These are phyloP conservation scores for Aplysina aerophoba DNA, from an alignment of 37 sponge, comb jelly and placozoan species.

Conservation along the genomic window DNA sequence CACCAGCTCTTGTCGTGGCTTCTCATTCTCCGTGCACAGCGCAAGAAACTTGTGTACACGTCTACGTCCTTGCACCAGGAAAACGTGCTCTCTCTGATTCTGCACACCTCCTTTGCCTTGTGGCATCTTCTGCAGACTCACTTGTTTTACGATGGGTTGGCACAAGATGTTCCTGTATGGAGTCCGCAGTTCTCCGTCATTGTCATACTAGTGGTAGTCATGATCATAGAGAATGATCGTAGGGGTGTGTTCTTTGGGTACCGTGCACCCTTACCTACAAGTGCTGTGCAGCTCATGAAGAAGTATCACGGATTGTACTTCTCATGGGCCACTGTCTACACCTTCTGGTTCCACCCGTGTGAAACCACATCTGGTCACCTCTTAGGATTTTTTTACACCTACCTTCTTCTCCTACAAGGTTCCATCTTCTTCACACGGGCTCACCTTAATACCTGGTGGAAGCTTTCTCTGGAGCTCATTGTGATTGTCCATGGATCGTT, in stretches of 20 bases:
- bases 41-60: neutral
- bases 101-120: conserved; percentile 18
- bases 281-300: conserved; percentile 7
- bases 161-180: conserved; percentile 11
- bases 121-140: conserved; percentile 41
- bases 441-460: conserved; percentile 39
- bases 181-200: conserved; percentile 10
- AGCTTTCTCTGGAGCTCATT: conserved; percentile 20
- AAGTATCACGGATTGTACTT: conserved; percentile 51
- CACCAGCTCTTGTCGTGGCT: conserved; percentile 29
- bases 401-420: conserved; percentile 27
- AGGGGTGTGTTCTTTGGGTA: conserved; percentile 29
- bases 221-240: conserved; percentile 42
- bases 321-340: conserved; percentile 48
- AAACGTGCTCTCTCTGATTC: neutral
- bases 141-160: conserved; percentile 32
- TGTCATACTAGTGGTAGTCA: conserved; percentile 21
- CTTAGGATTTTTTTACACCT: conserved; percentile 36
- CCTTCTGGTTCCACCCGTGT: conserved; percentile 42
- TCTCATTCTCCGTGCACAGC: conserved; percentile 28
- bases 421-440: conserved; percentile 26
- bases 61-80: conserved; percentile 1
- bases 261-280: conserved; percentile 14
- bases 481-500: conserved; percentile 23
- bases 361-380: conserved; percentile 38